These are phyloP conservation scores for Lithophane socia DNA, from an alignment of 2,888 invertebrate genomes.

Conservation along the genomic window DNA sequence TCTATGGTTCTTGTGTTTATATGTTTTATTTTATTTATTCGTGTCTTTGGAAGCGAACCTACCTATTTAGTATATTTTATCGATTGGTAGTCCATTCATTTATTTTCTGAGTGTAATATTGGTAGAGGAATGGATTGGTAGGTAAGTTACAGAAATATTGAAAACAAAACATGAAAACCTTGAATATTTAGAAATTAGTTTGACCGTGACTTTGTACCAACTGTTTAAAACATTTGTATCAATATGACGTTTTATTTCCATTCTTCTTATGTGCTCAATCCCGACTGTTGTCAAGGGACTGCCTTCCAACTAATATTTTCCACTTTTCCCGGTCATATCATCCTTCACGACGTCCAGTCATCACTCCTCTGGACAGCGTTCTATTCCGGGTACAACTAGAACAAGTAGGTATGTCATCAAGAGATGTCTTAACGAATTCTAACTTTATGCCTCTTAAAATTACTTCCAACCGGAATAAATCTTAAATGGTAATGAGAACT, in stretches of 20 bases:
- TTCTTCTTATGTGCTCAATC: conserved; percentile 32
- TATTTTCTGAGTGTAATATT: not conserved
- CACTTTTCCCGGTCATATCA: conserved; percentile 34
- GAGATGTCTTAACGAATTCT: conserved; percentile 12
- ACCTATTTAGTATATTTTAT: not conserved
- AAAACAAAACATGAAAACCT: not conserved
- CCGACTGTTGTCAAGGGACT: conserved; percentile 25
- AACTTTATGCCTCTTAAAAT: conserved; percentile 33
- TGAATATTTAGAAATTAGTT: not conserved
- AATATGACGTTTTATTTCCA: not conserved
- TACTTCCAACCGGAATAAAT: conserved; percentile 41
- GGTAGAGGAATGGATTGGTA: not conserved
- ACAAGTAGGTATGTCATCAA: conserved; percentile 31
- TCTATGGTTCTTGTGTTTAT: conserved; percentile 21
- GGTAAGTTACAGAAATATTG: conserved; percentile 7
- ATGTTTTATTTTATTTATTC: conserved; percentile 24
- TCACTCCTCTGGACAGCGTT: conserved; percentile 8
- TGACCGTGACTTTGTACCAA: not conserved
- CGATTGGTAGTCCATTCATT: not conserved
- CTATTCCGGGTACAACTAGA: conserved; percentile 15
- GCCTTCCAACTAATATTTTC: conserved; percentile 41
- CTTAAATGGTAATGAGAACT: conserved; percentile 54
- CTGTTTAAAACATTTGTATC: not conserved
- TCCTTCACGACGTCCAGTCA: conserved; percentile 23
- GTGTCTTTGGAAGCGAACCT: not conserved